Base-by-base conservation (phyloP, 2,888 invertebrate genomes). In the Perizoma flavofasciatum region DNA sequence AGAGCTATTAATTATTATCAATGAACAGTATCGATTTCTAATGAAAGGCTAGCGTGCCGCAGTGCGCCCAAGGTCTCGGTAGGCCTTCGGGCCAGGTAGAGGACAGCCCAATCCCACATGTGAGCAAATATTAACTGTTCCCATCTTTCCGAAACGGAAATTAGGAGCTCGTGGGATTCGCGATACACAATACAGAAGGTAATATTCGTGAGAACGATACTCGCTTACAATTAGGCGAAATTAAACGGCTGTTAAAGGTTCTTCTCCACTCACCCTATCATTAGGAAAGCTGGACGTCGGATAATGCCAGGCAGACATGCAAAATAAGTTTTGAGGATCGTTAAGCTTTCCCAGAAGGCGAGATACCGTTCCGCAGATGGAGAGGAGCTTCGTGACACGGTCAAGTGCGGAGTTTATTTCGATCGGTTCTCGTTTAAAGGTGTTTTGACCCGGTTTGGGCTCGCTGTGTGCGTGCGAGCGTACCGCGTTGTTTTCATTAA, bases 311-410 rank as follows among this genome's bases (percentile, higher is more conserved):
- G 83, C 83, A 85, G 85, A 88, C 91, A 91, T 90, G 92, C 92
- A 84, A 91, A 68, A 87, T 87, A 75, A 79, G 82, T 85, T 88
- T 90, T 86, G 80, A 84, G 88, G 87, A 85, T 85, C 77, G 82
- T 84, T 83, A 85, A 85, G 86, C 86, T 84, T 90, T 92, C 91
- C 88, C 89, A 88, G 90, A 91, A 92, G 86, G 85, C 82, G 74
- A 85, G 81, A 85, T 92, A 87, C 89, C 88, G 89, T 90, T 88
- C 76, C 79, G 88, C 89, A 91, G 91, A 89, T 90, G 89, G 79
- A 79, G 79, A 78, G 79, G 77, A 75, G 74, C 79, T 74, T 81
- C 88, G 83, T 89, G 90, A 90, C 89, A 89, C 88, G 89, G 89
- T 89, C 89, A 88, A 86, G 85, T 85, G 83, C 81, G 75, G 78